Conservation (phyloP, 2,113 vertebrate species). For the Silurus meridionalis region DNA sequence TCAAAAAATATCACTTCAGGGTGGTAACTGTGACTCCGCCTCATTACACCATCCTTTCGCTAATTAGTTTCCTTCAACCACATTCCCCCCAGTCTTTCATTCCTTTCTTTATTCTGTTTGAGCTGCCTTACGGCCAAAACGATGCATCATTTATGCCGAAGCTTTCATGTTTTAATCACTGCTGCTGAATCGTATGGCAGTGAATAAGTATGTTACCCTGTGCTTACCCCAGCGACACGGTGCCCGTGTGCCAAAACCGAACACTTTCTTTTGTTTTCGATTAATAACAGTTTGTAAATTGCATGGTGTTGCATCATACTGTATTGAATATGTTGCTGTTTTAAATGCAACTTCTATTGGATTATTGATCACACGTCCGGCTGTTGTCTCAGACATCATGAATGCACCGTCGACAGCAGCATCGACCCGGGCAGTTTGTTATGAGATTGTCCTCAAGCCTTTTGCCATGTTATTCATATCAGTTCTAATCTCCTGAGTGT, state of each 20-base stretch:
- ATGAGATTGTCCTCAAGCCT: not conserved
- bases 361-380: not conserved
- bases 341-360: not conserved
- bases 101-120: not conserved
- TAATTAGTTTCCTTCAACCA: not conserved
- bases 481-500: not conserved
- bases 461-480: not conserved
- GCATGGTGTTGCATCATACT: not conserved
- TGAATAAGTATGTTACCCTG: not conserved
- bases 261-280: not conserved
- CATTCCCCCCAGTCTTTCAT: not conserved
- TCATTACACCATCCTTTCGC: not conserved
- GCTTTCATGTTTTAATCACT: not conserved
- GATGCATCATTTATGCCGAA: not conserved
- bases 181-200: not conserved
- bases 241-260: not conserved
- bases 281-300: not conserved
- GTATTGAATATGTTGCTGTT: conserved; percentile 1
- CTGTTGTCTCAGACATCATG: not conserved
- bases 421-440: not conserved
- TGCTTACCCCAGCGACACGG: not conserved
- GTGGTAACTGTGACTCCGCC: not conserved
- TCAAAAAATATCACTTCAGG: not conserved
- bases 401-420: too few relatives aligned
- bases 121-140: not conserved